phyloP scores from a whole-genome alignment of 2,888 invertebrate genomes.

The Drosophila cyrtoloma region DNA sequence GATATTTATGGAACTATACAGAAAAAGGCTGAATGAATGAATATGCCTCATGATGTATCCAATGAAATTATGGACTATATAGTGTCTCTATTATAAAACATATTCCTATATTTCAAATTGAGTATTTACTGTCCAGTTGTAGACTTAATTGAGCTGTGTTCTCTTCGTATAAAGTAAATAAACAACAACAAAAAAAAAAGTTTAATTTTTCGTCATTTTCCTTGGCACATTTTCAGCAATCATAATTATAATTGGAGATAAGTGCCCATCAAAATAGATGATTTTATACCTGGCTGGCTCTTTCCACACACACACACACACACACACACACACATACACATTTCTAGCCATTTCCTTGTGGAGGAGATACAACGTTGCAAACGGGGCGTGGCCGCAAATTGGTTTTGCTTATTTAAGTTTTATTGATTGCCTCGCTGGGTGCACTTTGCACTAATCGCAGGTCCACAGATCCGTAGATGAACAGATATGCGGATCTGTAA shows the following conservation, averaged over 20 bases:
- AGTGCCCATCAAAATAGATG: conserved; percentile 10
- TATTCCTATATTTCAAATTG: neutral
- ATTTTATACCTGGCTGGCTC: neutral
- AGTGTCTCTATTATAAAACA: neutral
- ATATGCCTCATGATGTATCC: neutral
- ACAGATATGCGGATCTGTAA: conserved; percentile 9
- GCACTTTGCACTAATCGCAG: conserved; percentile 60
- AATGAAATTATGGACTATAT: neutral
- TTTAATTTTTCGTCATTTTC: neutral
- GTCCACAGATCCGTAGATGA: conserved; percentile 10
- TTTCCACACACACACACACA: neutral
- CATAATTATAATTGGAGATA: conserved; percentile 13
- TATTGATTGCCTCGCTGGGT: conserved; percentile 54
- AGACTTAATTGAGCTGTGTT: neutral
- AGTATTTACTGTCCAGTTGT: neutral
- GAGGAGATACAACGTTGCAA: conserved; percentile 5
- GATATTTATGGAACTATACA: neutral
- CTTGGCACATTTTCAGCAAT: neutral
- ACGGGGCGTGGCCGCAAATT: conserved; percentile 55
- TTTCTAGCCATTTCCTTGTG: conserved; percentile 8
- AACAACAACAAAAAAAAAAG: neutral
- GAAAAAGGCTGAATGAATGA: neutral
- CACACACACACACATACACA: neutral
- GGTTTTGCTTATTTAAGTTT: conserved; percentile 67
- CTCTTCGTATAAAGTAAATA: neutral